Base-by-base conservation (phyloP, 2,113 vertebrate genomes). In the Salvelinus namaycush region DNA sequence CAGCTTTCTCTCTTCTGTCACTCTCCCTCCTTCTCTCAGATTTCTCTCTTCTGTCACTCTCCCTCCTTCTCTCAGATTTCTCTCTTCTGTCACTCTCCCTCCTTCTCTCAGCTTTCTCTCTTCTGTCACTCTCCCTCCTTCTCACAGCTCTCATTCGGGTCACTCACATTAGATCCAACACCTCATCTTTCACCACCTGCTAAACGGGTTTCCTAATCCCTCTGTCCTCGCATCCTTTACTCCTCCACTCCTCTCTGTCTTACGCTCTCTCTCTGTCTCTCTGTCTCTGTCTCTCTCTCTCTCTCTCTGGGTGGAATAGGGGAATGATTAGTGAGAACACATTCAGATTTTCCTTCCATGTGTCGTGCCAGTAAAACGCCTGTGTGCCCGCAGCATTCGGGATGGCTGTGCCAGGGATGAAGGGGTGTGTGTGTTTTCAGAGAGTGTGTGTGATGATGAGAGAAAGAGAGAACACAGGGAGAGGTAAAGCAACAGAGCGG, bases 281-380 rank as follows among this genome's bases (percentile, higher is more conserved):
- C 74, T 80, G 78, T 75, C 77, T 85, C 59, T 67, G 76, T 82
- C 80, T 82, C 69, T 86, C 64, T 65, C 75, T 83, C 73, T 74
- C 68, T 80, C 74, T 81, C 79, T 75, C 76, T 85, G 79, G 84
- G 89, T 88, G 87, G 88, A 93, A 93, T 89, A 91, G 89, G 80
- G 86, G 87, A 90, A 90, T 91, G 93, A 93, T 93, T 94, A 93
- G 89, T 89, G 86, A 89, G 90, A 92, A 93, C 87, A 91, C 89
- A 90, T 94, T 94, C 93, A 93, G 83, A 93, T 93, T 94, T 94
- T 94, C 93, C 93, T 93, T 93, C 93, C 93, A 90, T 87, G 88
- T 91, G 88, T 91, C 75, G 69, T 93, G 92, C 91, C 92, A 93
- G 86, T 88, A 86, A 90, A 92, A 93, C 85, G 90, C 91, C 91